Percentiles rank a stretch among this genome's conserved stretches.
Conservation (phyloP, 2,797 vertebrate species). For the Malurus leucopterus region DNA sequence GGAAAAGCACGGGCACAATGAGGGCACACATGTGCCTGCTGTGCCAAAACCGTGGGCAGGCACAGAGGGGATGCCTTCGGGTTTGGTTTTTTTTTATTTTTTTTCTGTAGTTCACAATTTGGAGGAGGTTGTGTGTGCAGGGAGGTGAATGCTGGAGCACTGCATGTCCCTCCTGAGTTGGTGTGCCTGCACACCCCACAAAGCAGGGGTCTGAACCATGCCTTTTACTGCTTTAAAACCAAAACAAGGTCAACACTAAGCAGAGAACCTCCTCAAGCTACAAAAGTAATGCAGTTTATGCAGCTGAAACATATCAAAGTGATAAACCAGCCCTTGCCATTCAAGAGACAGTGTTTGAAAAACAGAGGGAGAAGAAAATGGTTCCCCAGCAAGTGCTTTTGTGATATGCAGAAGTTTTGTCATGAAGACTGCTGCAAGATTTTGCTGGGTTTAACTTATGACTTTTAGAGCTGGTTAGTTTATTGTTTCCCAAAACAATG, state of each 20-base stretch:
- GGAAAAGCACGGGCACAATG: neutral
- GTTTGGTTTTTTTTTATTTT: neutral
- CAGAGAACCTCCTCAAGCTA: neutral
- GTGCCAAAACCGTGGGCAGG: fast-evolving
- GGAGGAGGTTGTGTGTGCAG: neutral
- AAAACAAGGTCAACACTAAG: neutral
- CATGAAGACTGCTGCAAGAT: neutral
- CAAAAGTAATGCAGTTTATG: neutral
- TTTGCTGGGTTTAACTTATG: neutral
- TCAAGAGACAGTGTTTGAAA: neutral
- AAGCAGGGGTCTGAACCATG: neutral
- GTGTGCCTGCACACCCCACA: neutral
- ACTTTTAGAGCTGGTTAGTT: neutral
- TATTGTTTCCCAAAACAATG: neutral
- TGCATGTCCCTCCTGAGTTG: fast-evolving
- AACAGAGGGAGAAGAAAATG: neutral
- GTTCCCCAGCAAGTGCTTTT: neutral
- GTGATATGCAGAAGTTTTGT: neutral
- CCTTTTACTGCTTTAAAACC: neutral
- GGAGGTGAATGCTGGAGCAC: neutral
- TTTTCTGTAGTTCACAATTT: fast-evolving
- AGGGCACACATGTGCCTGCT: neutral
- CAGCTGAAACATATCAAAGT: neutral
- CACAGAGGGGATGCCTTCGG: neutral
- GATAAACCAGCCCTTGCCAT: neutral